Evolutionary conservation across 2,113 vertebrate species (phyloP).

Genomic region (Embiotoca jacksoni): DNA sequence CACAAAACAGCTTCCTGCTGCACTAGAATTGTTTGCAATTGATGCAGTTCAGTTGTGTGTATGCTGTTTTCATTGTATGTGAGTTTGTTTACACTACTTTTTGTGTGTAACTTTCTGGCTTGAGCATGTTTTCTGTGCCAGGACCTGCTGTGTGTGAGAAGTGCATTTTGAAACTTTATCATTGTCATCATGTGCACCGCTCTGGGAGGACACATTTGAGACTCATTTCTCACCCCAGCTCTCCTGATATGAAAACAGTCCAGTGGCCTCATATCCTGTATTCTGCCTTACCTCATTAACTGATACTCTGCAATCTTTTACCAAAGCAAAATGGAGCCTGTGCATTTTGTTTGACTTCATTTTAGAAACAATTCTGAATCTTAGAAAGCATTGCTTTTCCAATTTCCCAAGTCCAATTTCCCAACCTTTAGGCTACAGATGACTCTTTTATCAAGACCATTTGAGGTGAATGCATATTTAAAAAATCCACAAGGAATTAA

Average conservation of each 20-base stretch:
- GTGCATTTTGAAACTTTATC: slow-evolving; percentile 2
- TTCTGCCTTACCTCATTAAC: slow-evolving; percentile 19
- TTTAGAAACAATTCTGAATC: slow-evolving; percentile 16
- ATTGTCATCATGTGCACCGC: slow-evolving; percentile 17
- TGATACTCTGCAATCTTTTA: slow-evolving; percentile 12
- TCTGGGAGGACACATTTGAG: slow-evolving; percentile 11
- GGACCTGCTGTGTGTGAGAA: background rate
- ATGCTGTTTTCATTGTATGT: too few relatives aligned
- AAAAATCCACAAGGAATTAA: slow-evolving; percentile 58
- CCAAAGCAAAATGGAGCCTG: slow-evolving; percentile 4
- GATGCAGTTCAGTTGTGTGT: too few relatives aligned
- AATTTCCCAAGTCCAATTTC: slow-evolving; percentile 13
- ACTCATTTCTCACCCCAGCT: slow-evolving; percentile 6
- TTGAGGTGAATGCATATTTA: slow-evolving; percentile 35
- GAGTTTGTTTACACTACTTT: background rate
- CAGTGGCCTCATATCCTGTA: background rate
- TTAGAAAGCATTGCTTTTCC: background rate
- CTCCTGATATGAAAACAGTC: slow-evolving; percentile 23
- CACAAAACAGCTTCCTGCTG: too few relatives aligned
- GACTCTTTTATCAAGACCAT: slow-evolving; percentile 47
- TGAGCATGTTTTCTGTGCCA: background rate
- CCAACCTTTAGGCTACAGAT: slow-evolving; percentile 34
- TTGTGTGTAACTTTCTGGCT: background rate
- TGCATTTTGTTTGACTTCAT: background rate
- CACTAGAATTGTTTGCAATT: too few relatives aligned